Evolutionary conservation across 2,113 vertebrate species (phyloP).

Genomic region (Ailuropoda melanoleuca): DNA sequence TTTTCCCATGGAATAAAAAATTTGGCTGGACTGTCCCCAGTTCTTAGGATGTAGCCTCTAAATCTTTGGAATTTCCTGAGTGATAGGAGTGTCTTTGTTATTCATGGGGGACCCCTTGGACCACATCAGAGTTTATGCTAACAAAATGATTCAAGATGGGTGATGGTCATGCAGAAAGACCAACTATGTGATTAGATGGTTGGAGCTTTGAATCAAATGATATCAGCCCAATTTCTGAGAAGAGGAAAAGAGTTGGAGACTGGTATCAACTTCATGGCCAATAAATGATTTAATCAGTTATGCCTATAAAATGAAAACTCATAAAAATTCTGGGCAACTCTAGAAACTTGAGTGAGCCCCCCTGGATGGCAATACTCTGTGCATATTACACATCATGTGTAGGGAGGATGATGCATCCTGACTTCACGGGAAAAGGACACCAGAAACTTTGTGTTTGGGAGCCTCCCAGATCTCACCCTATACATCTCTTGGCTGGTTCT

Average conservation of each 20-base stretch:
- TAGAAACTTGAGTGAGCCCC: neutral
- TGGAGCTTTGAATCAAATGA: neutral
- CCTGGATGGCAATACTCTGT: neutral
- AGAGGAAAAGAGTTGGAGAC: neutral
- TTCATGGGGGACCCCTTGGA: no score
- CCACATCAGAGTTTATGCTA: neutral
- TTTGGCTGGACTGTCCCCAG: neutral
- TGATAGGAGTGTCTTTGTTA: neutral
- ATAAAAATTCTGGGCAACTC: neutral
- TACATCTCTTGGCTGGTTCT: neutral
- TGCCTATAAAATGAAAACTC: neutral
- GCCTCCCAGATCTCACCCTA: neutral
- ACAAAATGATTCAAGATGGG: neutral
- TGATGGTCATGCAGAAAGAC: neutral
- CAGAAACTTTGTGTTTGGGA: neutral
- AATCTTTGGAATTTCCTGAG: neutral
- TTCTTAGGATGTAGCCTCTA: neutral
- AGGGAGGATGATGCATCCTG: neutral
- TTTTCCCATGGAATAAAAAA: neutral
- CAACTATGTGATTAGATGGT: neutral
- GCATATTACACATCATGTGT: neutral
- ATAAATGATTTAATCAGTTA: neutral
- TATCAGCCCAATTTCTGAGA: neutral
- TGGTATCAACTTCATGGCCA: neutral
- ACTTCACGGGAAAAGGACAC: neutral